phyloP scores from a whole-genome alignment of 2,888 invertebrate genomes.

The Tachina lurida region DNA sequence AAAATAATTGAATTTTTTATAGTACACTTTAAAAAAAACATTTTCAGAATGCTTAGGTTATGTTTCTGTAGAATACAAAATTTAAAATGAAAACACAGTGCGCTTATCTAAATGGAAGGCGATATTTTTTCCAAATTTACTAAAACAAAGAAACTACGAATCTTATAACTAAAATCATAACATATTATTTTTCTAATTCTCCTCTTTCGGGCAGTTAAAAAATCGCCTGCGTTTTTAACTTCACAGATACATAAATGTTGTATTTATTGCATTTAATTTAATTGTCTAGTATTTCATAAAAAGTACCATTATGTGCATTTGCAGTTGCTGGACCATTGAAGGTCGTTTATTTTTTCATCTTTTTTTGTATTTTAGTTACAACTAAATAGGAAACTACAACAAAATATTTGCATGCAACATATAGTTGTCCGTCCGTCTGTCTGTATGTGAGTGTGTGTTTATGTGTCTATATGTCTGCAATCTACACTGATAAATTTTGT shows the following conservation, averaged over 20 bases:
- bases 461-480: conserved; percentile 29
- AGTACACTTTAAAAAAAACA: too few relatives aligned
- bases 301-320: conserved; percentile 70
- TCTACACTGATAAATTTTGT: conserved; percentile 59
- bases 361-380: conserved; percentile 50
- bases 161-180: not conserved
- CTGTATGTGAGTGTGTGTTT: conserved; percentile 5
- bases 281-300: conserved; percentile 69
- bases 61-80: too few relatives aligned
- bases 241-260: conserved; percentile 20
- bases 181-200: not conserved
- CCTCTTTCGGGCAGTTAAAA: not conserved
- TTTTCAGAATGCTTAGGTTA: too few relatives aligned
- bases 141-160: too few relatives aligned
- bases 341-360: conserved; percentile 77
- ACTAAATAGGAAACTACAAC: conserved; percentile 61
- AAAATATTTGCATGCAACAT: conserved; percentile 54
- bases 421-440: conserved; percentile 33
- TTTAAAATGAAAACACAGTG: too few relatives aligned
- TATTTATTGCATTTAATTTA: conserved; percentile 57
- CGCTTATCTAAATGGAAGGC: too few relatives aligned
- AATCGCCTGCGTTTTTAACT: conserved; percentile 27
- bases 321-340: conserved; percentile 81
- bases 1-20: too few relatives aligned
- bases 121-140: too few relatives aligned